A percentile compares a stretch with the other conserved stretches of the same genome.
phyloP scores from a whole-genome alignment of 2,113 vertebrate genomes.

The Mormoops blainvillei region DNA sequence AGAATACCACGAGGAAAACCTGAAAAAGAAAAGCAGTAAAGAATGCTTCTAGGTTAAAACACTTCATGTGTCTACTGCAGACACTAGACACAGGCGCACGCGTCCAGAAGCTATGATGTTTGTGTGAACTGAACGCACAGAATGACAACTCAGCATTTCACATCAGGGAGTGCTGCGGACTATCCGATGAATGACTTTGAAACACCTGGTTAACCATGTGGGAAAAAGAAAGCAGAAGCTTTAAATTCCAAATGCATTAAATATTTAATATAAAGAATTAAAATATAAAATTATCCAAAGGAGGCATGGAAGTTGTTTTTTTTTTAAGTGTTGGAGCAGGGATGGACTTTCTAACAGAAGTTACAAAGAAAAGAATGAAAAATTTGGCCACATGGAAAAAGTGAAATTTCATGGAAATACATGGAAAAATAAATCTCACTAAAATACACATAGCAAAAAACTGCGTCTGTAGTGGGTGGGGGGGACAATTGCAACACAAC shows the following conservation, averaged over 20 bases:
- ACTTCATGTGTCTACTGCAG: not conserved
- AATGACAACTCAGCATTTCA: not conserved
- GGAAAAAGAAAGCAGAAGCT: not conserved
- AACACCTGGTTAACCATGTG: not conserved
- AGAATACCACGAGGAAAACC: not conserved
- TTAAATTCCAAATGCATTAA: not conserved
- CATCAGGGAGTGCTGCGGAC: not conserved
- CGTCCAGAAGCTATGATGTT: not conserved
- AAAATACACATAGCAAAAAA: not conserved
- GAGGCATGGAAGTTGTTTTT: not conserved
- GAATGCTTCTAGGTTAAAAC: not conserved
- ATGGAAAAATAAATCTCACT: not conserved
- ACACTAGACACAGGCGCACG: not conserved
- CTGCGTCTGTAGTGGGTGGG: not conserved
- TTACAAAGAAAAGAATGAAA: not conserved
- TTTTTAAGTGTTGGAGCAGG: not conserved
- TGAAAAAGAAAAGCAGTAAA: not conserved
- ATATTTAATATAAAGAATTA: not conserved
- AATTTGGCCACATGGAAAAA: not conserved
- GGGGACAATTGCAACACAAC: not conserved
- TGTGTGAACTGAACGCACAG: not conserved
- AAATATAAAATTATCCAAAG: not conserved
- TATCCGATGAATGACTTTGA: not conserved
- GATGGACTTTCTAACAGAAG: not conserved
- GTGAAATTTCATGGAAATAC: not conserved